These are phyloP conservation scores for Neelides sp. DNA, from an alignment of 1,140 invertebrate species.

Conservation along the genomic window DNA sequence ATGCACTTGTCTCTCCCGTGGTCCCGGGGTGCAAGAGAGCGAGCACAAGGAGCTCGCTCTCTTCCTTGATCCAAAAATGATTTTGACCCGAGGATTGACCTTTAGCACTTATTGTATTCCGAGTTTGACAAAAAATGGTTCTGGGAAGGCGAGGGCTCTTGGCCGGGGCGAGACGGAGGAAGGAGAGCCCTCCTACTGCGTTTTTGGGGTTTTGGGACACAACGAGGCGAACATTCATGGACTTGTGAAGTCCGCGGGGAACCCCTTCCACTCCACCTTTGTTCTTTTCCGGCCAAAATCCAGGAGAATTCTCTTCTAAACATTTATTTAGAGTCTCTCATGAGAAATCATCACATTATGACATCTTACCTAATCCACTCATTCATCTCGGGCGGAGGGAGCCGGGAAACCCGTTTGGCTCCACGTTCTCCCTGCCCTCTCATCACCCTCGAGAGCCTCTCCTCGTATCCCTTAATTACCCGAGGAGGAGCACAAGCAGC, in stretches of 20 bases:
- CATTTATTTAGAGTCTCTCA: no score
- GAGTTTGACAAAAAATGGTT: conserved; percentile 13
- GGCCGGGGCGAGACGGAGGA: conserved; percentile 4
- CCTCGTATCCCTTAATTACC: no score
- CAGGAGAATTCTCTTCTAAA: conserved; percentile 14
- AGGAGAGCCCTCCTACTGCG: conserved; percentile 24
- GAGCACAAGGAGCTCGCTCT: neutral
- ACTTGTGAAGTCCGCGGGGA: conserved; percentile 24
- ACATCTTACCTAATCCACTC: no score
- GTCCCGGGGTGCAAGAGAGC: neutral
- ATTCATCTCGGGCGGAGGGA: no score
- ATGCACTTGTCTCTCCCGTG: neutral
- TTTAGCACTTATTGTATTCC: conserved; percentile 10
- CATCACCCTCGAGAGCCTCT: no score
- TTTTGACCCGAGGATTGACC: conserved; percentile 12
- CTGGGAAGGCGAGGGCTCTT: conserved; percentile 17
- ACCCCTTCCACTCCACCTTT: conserved; percentile 25
- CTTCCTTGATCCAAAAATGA: conserved; percentile 9
- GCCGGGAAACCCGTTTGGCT: no score
- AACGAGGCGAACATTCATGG: no score
- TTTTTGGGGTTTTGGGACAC: conserved; percentile 31
- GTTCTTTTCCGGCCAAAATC: conserved; percentile 28
- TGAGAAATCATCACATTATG: no score
- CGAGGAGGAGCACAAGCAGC: no score
- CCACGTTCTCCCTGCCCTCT: no score